phyloP scores from a whole-genome alignment of 2,113 vertebrate genomes.

The Zingel zingel region DNA sequence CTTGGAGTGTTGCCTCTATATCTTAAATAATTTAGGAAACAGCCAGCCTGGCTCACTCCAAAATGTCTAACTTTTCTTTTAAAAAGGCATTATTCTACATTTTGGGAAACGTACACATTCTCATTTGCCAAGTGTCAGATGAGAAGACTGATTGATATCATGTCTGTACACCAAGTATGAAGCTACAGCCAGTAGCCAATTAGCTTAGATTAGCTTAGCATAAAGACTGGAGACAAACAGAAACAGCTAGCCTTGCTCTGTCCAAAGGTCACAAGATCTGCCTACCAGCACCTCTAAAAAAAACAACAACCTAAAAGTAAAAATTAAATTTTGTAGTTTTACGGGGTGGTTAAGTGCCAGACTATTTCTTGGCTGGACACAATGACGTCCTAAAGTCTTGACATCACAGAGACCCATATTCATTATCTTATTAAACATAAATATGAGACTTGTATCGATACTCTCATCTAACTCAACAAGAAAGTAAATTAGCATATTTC shows the following conservation, averaged over 20 bases:
- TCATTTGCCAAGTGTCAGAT: background rate
- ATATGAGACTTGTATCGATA: background rate
- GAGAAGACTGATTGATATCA: background rate
- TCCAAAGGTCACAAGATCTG: too few relatives aligned
- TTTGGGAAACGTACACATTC: background rate
- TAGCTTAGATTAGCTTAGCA: slow-evolving; percentile 9
- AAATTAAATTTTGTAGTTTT: background rate
- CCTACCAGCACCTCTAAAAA: too few relatives aligned
- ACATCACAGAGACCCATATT: background rate
- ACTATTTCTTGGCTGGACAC: too few relatives aligned
- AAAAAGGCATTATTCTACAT: background rate
- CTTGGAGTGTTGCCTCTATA: background rate
- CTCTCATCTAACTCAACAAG: background rate
- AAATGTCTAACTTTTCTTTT: background rate
- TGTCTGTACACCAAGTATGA: background rate
- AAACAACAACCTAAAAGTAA: background rate
- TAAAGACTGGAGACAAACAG: background rate
- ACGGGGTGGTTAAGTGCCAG: background rate
- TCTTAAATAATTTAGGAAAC: background rate
- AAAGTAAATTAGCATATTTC: background rate
- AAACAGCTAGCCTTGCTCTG: background rate
- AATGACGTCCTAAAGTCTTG: background rate
- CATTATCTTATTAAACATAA: too few relatives aligned
- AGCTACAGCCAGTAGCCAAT: background rate
- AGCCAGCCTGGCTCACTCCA: background rate